Evolutionary conservation across 2,888 invertebrate species (phyloP).

Genomic region (Euclidia mi): DNA sequence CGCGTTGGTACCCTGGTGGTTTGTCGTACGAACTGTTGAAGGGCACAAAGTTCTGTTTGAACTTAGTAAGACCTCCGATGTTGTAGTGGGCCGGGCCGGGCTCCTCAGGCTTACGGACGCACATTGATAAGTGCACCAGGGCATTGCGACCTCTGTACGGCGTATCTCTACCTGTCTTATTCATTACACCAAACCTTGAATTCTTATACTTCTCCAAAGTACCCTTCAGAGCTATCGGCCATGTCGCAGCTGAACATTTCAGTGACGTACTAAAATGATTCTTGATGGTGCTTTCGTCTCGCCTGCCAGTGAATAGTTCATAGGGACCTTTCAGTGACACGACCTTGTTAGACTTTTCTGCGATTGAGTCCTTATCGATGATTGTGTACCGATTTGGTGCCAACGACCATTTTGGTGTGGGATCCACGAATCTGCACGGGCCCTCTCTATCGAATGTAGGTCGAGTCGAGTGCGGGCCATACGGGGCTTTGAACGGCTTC

Average conservation of each 20-base stretch:
- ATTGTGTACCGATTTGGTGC: slow-evolving; percentile 80
- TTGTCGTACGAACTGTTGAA: slow-evolving; percentile 82
- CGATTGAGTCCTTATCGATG: slow-evolving; percentile 74
- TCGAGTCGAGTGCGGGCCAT: slow-evolving; percentile 75
- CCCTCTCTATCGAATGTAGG: slow-evolving; percentile 77
- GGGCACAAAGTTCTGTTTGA: slow-evolving; percentile 65
- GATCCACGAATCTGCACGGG: slow-evolving; percentile 77
- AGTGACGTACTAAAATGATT: slow-evolving; percentile 83
- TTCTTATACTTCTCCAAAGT: slow-evolving; percentile 73
- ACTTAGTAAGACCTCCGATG: slow-evolving; percentile 59
- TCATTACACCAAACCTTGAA: slow-evolving; percentile 75
- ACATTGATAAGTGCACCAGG: slow-evolving; percentile 85
- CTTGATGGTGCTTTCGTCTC: slow-evolving; percentile 86
- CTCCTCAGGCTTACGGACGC: slow-evolving; percentile 80
- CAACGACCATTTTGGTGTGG: slow-evolving; percentile 70
- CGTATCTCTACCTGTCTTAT: slow-evolving; percentile 72
- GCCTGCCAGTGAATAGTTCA: slow-evolving; percentile 84
- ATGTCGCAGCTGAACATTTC: slow-evolving; percentile 70
- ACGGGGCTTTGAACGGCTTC: slow-evolving; percentile 71
- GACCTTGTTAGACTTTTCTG: slow-evolving; percentile 74
- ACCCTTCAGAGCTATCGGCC: slow-evolving; percentile 76
- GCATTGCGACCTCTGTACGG: slow-evolving; percentile 83
- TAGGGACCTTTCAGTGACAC: slow-evolving; percentile 81
- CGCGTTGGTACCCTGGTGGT: slow-evolving; percentile 74
- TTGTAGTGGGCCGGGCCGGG: slow-evolving; percentile 89